Conservation (phyloP, 1,140 invertebrate genomes). For the Cherax destructor region DNA sequence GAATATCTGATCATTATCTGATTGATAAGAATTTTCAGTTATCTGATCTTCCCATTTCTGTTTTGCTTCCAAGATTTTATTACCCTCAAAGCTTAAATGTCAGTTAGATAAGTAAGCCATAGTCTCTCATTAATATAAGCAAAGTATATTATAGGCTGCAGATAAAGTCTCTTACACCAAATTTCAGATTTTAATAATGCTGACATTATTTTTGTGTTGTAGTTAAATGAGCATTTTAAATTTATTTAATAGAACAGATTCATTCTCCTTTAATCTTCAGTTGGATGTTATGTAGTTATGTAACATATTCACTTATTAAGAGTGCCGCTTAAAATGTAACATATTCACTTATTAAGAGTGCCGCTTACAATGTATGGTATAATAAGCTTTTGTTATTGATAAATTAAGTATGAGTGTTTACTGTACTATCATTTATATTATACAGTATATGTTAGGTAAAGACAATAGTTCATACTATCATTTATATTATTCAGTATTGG, state of each 20-base stretch:
- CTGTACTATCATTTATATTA: too few relatives aligned
- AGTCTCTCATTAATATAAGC: neutral
- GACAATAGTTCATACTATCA: too few relatives aligned
- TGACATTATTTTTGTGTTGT: neutral
- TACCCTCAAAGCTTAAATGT: neutral
- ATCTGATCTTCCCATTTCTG: neutral
- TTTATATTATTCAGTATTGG: too few relatives aligned
- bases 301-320: neutral
- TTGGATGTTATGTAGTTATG: neutral
- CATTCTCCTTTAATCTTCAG: neutral
- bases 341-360: neutral
- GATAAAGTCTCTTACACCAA: conserved; percentile 19
- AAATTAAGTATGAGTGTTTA: too few relatives aligned
- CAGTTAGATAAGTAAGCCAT: neutral
- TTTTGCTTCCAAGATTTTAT: neutral
- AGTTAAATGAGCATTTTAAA: neutral
- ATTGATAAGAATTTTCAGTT: neutral
- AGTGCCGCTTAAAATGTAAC: too few relatives aligned
- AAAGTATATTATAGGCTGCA: conserved; percentile 11
- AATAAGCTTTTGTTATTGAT: too few relatives aligned
- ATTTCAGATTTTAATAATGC: neutral
- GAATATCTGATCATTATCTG: neutral
- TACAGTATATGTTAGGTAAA: too few relatives aligned
- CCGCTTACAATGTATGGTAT: too few relatives aligned
- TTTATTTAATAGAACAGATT: neutral